A percentile compares a stretch with the other conserved stretches of the same genome.
phyloP scores from a whole-genome alignment of 2,888 invertebrate genomes.

The Caenorhabditis macrosperma region DNA sequence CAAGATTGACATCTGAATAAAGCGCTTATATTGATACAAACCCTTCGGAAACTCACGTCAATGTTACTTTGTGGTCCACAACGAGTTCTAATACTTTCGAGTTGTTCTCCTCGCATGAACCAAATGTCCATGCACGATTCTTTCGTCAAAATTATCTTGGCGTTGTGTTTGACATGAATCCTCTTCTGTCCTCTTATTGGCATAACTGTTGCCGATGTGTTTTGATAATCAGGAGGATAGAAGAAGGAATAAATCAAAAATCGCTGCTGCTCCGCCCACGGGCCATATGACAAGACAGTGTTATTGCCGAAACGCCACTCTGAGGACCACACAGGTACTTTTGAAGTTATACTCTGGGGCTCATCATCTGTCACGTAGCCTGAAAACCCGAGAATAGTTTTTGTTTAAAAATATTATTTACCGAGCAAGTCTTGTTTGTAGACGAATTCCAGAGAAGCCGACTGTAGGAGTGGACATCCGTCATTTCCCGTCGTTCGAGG shows the following conservation, averaged over 20 bases:
- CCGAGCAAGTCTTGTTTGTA: conserved; percentile 98
- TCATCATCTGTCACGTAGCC: conserved; percentile 60
- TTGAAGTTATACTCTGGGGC: conserved; percentile 62
- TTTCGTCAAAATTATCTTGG: conserved; percentile 87
- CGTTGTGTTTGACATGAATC: conserved; percentile 83
- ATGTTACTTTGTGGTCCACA: conserved; percentile 95
- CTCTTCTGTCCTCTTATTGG: conserved; percentile 68
- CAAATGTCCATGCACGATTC: conserved; percentile 96
- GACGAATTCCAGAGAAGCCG: conserved; percentile 93
- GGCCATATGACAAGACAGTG: conserved; percentile 96
- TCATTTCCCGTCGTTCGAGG: conserved; percentile 92
- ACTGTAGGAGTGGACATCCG: conserved; percentile 96
- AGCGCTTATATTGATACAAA: background rate
- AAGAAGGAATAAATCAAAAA: conserved; percentile 96
- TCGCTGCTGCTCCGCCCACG: conserved; percentile 98
- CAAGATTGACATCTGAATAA: conserved; percentile 90
- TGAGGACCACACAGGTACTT: conserved; percentile 76
- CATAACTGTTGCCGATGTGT: conserved; percentile 53
- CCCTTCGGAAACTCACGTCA: conserved; percentile 83
- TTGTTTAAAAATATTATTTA: conserved; percentile 63
- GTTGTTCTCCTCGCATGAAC: conserved; percentile 91
- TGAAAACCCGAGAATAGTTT: background rate
- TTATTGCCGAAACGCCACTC: conserved; percentile 88
- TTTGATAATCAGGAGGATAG: conserved; percentile 85
- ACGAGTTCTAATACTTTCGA: conserved; percentile 96